A percentile compares a stretch with the other conserved stretches of the same genome.
phyloP scores from a whole-genome alignment of 92 coral and sea anemone species.

The Paramuricea clavata region DNA sequence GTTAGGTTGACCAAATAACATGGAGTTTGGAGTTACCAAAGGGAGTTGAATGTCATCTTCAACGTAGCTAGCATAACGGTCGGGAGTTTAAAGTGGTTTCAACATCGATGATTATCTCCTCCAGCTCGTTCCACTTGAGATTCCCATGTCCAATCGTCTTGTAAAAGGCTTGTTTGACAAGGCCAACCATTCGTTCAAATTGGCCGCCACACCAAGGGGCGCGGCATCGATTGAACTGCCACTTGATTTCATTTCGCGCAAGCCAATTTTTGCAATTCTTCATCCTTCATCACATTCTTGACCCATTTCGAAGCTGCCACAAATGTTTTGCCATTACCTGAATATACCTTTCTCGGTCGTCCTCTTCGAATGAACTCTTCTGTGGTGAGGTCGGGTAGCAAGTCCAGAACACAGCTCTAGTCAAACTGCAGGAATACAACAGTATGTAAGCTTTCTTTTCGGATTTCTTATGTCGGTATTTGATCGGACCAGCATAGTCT shows the following conservation, averaged over 20 bases:
- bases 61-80: not conserved
- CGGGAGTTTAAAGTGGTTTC: not conserved
- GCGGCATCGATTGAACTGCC: not conserved
- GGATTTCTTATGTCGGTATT: not conserved
- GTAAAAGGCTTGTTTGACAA: not conserved
- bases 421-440: not conserved
- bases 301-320: not conserved
- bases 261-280: not conserved
- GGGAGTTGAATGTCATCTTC: not conserved
- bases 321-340: not conserved
- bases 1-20: conserved; percentile 16
- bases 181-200: not conserved
- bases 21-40: conserved; percentile 13
- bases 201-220: conserved; percentile 8
- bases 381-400: not conserved
- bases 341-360: not conserved
- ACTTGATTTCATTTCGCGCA: not conserved
- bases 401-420: not conserved
- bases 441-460: not conserved
- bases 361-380: conserved; percentile 26
- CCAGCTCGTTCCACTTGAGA: not conserved
- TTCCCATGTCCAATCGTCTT: not conserved
- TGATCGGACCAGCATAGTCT: not conserved
- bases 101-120: not conserved
- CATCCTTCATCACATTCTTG: too few relatives aligned